These are phyloP conservation scores for Callipepla squamata DNA, from an alignment of 2,113 vertebrate genomes.

Conservation along the genomic window DNA sequence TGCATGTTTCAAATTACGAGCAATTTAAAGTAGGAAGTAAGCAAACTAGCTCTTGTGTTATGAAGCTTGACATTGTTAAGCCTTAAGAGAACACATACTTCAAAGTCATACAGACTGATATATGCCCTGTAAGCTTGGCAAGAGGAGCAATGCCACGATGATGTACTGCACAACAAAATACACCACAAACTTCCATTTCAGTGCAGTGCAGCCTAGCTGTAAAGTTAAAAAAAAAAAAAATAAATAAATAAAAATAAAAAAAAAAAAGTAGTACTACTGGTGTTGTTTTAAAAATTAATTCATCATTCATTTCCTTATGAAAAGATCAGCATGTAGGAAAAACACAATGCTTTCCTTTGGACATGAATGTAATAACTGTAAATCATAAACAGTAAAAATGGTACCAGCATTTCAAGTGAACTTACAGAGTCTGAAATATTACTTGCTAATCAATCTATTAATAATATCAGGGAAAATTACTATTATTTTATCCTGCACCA, in stretches of 20 bases:
- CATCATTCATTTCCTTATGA: neutral
- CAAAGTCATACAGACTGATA: conserved; percentile 77
- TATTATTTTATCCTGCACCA: neutral
- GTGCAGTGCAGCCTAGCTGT: neutral
- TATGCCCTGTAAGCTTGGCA: conserved; percentile 47
- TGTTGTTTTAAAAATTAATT: conserved; percentile 15
- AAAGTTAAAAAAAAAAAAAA: neutral
- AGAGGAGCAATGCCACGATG: neutral
- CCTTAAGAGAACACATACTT: conserved; percentile 78
- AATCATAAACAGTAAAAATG: neutral
- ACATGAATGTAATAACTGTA: neutral
- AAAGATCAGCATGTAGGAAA: neutral
- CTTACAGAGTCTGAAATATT: neutral
- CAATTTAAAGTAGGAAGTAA: conserved; percentile 83
- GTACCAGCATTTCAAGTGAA: neutral
- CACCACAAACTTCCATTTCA: neutral
- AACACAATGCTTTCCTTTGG: neutral
- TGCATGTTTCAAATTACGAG: conserved; percentile 85
- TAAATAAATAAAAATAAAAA: too few relatives aligned
- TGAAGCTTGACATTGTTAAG: conserved; percentile 85
- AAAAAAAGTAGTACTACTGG: neutral
- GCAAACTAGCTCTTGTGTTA: conserved; percentile 81
- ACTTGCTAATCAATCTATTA: neutral
- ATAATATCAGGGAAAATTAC: neutral
- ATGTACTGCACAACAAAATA: conserved; percentile 10